Evolutionary conservation across 2,888 invertebrate genomes (phyloP).

Genomic region (Pristionchus exspectatus): DNA sequence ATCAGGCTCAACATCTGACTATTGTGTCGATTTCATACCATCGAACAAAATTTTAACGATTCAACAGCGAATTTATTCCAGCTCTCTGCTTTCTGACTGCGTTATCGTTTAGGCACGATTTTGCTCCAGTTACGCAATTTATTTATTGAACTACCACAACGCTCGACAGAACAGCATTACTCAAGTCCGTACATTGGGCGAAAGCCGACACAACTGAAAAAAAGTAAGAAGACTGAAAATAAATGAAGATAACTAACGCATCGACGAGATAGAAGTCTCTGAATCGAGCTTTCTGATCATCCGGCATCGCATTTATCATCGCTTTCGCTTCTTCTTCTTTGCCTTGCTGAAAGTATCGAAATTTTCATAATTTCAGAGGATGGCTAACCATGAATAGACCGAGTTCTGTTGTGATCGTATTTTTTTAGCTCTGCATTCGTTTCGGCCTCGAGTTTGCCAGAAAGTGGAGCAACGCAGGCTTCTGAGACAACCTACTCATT

Average conservation of each 20-base stretch:
- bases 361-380: not conserved
- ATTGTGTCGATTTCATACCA: too few relatives aligned
- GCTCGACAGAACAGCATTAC: not conserved
- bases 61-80: too few relatives aligned
- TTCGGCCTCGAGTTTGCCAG: not conserved
- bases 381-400: not conserved
- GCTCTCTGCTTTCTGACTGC: too few relatives aligned
- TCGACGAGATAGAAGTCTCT: slow-evolving; percentile 23
- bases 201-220: not conserved
- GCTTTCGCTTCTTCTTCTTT: not conserved
- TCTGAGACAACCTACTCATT: not conserved
- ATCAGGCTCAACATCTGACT: too few relatives aligned
- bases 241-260: not conserved
- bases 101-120: not conserved
- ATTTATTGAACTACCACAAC: not conserved
- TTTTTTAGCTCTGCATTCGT: not conserved
- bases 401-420: not conserved
- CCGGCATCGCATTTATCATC: not conserved
- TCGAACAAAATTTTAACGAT: too few relatives aligned
- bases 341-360: not conserved
- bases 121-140: not conserved
- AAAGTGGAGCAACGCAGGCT: not conserved
- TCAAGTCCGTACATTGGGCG: not conserved
- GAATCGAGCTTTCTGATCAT: not conserved
- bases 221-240: too few relatives aligned